Conservation (phyloP, 2,113 vertebrate species). For the Stercorarius parasiticus region DNA sequence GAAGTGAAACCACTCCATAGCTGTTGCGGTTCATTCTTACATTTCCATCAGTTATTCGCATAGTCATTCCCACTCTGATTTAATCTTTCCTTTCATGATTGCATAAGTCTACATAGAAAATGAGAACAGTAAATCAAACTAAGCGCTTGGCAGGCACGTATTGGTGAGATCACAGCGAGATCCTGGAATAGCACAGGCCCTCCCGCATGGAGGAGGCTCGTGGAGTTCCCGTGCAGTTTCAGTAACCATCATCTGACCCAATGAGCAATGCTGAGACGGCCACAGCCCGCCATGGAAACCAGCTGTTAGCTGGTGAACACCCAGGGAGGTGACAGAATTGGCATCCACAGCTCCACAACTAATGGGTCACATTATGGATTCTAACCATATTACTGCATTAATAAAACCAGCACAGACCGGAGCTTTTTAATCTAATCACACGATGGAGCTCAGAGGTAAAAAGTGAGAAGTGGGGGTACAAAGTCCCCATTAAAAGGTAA, state of each 20-base stretch:
- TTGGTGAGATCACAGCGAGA: conserved; percentile 26
- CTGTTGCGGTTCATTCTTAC: not conserved
- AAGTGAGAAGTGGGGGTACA: not conserved
- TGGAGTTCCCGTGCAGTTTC: not conserved
- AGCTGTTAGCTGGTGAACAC: not conserved
- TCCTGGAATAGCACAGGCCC: conserved; percentile 10
- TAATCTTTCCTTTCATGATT: conserved; percentile 8
- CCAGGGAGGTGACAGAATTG: not conserved
- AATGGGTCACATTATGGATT: not conserved
- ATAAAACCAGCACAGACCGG: not conserved
- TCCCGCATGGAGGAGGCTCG: not conserved
- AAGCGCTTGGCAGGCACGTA: not conserved
- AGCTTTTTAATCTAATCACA: not conserved
- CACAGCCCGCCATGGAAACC: not conserved
- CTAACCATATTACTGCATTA: not conserved
- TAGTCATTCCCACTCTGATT: conserved; percentile 23
- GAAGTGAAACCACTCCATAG: not conserved
- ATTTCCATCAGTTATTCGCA: not conserved
- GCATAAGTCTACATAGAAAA: not conserved
- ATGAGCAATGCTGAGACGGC: not conserved
- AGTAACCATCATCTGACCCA: conserved; percentile 37
- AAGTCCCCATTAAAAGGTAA: not conserved
- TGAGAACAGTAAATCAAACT: conserved; percentile 39
- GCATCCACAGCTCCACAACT: not conserved
- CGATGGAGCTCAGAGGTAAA: not conserved